phyloP scores from a whole-genome alignment of 2,113 vertebrate genomes.

The Bolborhynchus lineola region DNA sequence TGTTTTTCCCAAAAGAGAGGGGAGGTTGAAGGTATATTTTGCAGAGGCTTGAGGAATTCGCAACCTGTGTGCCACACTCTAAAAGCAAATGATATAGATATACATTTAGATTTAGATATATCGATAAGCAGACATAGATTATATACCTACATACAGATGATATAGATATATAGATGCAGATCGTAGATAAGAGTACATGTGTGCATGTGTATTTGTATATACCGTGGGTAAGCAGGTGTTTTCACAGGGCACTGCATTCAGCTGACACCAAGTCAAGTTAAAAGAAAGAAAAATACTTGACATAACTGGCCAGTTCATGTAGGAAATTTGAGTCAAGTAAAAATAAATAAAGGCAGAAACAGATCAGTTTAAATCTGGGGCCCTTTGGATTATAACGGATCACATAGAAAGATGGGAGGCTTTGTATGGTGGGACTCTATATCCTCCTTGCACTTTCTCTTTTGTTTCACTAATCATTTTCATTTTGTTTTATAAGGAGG shows the following conservation, averaged over 20 bases:
- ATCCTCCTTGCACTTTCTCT: neutral
- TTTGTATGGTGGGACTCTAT: slow-evolving; percentile 1
- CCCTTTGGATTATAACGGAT: slow-evolving; percentile 22
- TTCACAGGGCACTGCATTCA: slow-evolving; percentile 33
- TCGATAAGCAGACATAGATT: neutral
- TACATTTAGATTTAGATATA: neutral
- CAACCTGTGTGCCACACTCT: neutral
- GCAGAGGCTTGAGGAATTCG: neutral
- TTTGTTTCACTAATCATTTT: slow-evolving; percentile 15
- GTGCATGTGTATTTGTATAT: neutral
- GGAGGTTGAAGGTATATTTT: neutral
- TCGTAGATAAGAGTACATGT: neutral
- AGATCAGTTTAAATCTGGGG: neutral
- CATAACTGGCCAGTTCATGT: slow-evolving; percentile 39
- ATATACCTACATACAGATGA: fast-evolving
- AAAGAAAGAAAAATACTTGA: slow-evolving; percentile 58
- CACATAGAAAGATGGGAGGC: neutral
- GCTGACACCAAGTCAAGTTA: slow-evolving; percentile 16
- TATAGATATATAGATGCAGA: neutral
- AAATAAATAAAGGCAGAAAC: slow-evolving; percentile 46
- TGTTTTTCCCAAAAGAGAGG: neutral
- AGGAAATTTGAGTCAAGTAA: slow-evolving; percentile 31
- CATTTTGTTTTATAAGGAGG: neutral
- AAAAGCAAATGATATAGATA: neutral
- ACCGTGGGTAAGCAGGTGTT: slow-evolving; percentile 60